These are phyloP conservation scores for Galago senegalensis DNA, from an alignment of 2,797 vertebrate species.

Conservation along the genomic window DNA sequence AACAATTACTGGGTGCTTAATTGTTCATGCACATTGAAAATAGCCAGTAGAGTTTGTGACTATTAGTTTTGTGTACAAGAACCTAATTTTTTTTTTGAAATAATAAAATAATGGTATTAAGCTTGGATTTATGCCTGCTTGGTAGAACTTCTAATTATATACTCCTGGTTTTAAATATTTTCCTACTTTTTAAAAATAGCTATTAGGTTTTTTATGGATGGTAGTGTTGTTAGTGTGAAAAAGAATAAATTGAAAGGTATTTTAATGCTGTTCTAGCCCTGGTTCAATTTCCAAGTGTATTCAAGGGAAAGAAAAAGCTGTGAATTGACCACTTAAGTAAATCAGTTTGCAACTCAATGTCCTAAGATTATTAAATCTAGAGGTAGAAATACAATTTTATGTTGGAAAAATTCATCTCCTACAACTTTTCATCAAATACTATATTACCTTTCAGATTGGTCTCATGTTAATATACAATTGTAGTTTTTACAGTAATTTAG, in stretches of 20 bases:
- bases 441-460: conserved; percentile 68
- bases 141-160: conserved; percentile 25
- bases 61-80: conserved; percentile 56
- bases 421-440: conserved; percentile 70
- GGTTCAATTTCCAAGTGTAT: conserved; percentile 68
- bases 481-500: conserved; percentile 76
- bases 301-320: conserved; percentile 46
- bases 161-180: conserved; percentile 60
- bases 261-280: not conserved
- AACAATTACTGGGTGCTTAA: not conserved
- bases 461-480: conserved; percentile 75
- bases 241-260: conserved; percentile 54
- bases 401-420: conserved; percentile 71
- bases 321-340: conserved; percentile 73
- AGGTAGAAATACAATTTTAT: conserved; percentile 72
- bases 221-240: not conserved
- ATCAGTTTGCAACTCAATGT: conserved; percentile 61
- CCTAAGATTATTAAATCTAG: conserved; percentile 77
- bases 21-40: conserved; percentile 27
- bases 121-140: not conserved
- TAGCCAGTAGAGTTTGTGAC: not conserved
- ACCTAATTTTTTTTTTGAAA: conserved; percentile 15
- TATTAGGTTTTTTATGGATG: conserved; percentile 6
- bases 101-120: conserved; percentile 36
- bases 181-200: conserved; percentile 41